Evolutionary conservation across 2,797 vertebrate genomes (phyloP).

Genomic region (Tarsius wallacei): DNA sequence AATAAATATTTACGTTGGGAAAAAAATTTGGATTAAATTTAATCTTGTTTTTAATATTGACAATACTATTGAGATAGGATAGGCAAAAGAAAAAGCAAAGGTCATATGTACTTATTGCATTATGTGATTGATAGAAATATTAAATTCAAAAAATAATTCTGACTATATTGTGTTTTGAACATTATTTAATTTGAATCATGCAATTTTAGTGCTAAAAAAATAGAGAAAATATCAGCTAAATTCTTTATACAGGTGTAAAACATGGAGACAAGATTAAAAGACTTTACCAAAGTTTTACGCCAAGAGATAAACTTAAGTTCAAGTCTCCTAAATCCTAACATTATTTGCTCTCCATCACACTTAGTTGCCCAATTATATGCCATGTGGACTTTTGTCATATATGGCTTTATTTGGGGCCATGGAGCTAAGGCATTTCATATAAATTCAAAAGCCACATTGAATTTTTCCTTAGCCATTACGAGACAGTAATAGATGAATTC

Average conservation of each 20-base stretch:
- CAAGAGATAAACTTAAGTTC: background rate
- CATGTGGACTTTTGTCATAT: background rate
- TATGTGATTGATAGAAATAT: background rate
- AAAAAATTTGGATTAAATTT: background rate
- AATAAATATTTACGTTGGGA: background rate
- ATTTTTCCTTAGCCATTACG: background rate
- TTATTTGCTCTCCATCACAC: background rate
- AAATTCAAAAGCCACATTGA: slow-evolving; percentile 16
- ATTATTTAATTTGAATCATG: background rate
- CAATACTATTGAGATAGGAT: background rate
- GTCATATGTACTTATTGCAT: background rate
- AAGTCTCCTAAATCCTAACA: background rate
- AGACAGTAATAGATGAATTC: slow-evolving; percentile 6
- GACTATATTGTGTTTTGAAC: background rate
- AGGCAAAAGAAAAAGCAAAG: slow-evolving; percentile 1
- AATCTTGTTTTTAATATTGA: slow-evolving; percentile 37
- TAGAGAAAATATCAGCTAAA: background rate
- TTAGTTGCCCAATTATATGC: background rate
- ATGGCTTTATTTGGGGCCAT: slow-evolving; percentile 39
- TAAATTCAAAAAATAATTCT: slow-evolving; percentile 2
- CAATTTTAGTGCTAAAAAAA: background rate
- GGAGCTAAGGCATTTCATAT: slow-evolving; percentile 32
- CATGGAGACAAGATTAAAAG: background rate
- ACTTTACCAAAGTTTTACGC: background rate
- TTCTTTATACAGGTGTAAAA: background rate